A percentile compares a stretch with the other conserved stretches of the same genome.
Conservation (phyloP, 2,888 invertebrate genomes). For the Polia nebulosa region DNA sequence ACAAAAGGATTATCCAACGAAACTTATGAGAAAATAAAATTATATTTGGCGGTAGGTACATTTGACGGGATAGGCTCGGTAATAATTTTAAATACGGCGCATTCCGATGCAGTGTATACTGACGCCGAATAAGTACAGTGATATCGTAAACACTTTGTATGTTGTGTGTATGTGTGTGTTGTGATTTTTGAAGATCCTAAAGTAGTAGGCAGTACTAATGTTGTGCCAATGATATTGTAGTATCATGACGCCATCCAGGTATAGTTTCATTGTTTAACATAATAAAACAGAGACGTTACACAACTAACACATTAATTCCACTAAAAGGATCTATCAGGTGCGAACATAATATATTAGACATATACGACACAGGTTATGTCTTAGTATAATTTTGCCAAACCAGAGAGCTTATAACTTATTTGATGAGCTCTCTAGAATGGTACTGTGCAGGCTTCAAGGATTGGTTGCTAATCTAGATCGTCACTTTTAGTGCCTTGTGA, state of each 20-base stretch:
- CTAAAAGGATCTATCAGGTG: constrained; percentile 67
- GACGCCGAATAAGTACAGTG: constrained; percentile 77
- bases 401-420: constrained; percentile 68
- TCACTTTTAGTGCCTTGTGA: constrained; percentile 83
- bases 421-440: constrained; percentile 75
- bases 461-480: constrained; percentile 78
- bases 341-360: constrained; percentile 71
- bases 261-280: constrained; percentile 36
- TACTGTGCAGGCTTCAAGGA: constrained; percentile 79
- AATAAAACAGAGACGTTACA: constrained; percentile 53
- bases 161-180: constrained; percentile 74
- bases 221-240: constrained; percentile 67
- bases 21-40: constrained; percentile 80
- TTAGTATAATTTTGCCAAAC: constrained; percentile 64
- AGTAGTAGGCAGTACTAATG: constrained; percentile 76
- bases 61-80: constrained; percentile 84
- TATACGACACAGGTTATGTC: constrained; percentile 55
- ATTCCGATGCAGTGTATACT: constrained; percentile 86
- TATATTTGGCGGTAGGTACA: constrained; percentile 82
- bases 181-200: constrained; percentile 69
- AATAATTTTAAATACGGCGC: constrained; percentile 80
- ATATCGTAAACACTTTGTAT: constrained; percentile 70
- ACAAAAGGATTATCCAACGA: constrained; percentile 81
- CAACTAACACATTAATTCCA: constrained; percentile 57
- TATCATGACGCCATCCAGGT: constrained; percentile 47